Conservation (phyloP, 1,140 invertebrate genomes). For the Drosophila prosaltans region DNA sequence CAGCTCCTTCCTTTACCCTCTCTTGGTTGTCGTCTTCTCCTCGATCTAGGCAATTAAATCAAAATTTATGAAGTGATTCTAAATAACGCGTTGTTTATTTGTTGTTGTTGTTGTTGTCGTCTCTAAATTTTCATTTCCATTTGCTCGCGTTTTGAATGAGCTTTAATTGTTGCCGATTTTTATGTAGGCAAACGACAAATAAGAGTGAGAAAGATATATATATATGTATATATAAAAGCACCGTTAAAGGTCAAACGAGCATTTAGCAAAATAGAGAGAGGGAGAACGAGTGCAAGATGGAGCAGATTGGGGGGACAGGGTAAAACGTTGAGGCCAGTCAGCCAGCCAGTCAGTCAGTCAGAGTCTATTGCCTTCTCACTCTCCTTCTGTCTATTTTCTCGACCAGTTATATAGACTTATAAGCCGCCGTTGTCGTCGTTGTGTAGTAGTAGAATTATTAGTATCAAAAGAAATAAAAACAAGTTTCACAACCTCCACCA, state of each 20-base stretch:
- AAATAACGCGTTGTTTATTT: slow-evolving; percentile 53
- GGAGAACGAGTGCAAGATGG: slow-evolving; percentile 14
- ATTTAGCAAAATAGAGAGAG: slow-evolving; percentile 51
- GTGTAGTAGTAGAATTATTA: slow-evolving; percentile 58
- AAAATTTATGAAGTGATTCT: slow-evolving; percentile 70
- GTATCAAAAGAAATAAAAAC: slow-evolving; percentile 65
- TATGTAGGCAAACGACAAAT: slow-evolving; percentile 11
- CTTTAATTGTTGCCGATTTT: slow-evolving; percentile 75
- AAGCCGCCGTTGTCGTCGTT: slow-evolving; percentile 11
- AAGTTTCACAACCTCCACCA: slow-evolving; percentile 58
- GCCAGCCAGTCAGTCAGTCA: slow-evolving; percentile 32
- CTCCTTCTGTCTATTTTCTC: slow-evolving; percentile 10
- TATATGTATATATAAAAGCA: slow-evolving; percentile 39
- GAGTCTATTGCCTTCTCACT: background rate
- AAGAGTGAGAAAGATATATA: slow-evolving; percentile 21
- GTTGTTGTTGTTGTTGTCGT: slow-evolving; percentile 8
- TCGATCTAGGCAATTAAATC: slow-evolving; percentile 57
- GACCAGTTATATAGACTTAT: slow-evolving; percentile 27
- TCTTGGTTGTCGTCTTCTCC: background rate
- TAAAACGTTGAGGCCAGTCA: slow-evolving; percentile 37
- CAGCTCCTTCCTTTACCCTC: background rate
- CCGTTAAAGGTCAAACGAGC: slow-evolving; percentile 78
- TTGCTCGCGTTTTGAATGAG: slow-evolving; percentile 76
- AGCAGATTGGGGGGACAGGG: slow-evolving; percentile 18
- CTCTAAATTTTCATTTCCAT: slow-evolving; percentile 36